Evolutionary conservation across 2,113 vertebrate species (phyloP).

Genomic region (Mus spicilegus): DNA sequence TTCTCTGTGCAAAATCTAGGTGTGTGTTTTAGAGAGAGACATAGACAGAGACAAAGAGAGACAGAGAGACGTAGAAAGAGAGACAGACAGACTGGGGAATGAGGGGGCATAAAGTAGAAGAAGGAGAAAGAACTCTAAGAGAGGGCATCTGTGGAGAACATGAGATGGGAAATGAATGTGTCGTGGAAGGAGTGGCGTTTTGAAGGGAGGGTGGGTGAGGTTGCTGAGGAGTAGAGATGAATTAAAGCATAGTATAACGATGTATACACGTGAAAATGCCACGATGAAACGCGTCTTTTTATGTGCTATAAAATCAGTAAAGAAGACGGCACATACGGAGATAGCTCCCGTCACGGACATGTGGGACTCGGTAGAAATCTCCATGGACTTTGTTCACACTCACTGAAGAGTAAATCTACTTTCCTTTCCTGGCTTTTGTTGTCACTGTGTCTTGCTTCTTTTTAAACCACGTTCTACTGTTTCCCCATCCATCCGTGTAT

Average conservation of each 20-base stretch:
- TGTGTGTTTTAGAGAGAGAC: neutral
- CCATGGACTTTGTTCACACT: neutral
- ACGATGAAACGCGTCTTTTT: neutral
- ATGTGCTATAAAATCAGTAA: neutral
- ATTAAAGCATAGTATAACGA: neutral
- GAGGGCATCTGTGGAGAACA: neutral
- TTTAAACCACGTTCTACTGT: neutral
- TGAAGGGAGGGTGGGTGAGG: neutral
- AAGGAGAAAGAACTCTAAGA: too few relatives aligned
- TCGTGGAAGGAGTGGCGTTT: neutral
- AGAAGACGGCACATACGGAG: neutral
- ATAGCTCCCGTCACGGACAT: neutral
- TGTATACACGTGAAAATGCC: neutral
- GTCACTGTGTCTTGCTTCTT: neutral
- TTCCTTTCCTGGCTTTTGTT: neutral
- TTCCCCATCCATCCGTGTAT: neutral
- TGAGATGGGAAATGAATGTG: neutral
- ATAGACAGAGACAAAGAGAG: too few relatives aligned
- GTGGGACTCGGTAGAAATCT: neutral
- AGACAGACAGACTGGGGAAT: too few relatives aligned
- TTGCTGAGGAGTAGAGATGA: too few relatives aligned
- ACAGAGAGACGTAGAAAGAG: too few relatives aligned
- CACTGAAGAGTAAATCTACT: neutral
- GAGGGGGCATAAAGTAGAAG: neutral
- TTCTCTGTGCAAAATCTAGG: neutral